Percentiles rank a stretch among this genome's conserved stretches.
These are phyloP conservation scores for Caenorhabditis sp. DNA, from an alignment of 2,888 invertebrate genomes.

Conservation along the genomic window DNA sequence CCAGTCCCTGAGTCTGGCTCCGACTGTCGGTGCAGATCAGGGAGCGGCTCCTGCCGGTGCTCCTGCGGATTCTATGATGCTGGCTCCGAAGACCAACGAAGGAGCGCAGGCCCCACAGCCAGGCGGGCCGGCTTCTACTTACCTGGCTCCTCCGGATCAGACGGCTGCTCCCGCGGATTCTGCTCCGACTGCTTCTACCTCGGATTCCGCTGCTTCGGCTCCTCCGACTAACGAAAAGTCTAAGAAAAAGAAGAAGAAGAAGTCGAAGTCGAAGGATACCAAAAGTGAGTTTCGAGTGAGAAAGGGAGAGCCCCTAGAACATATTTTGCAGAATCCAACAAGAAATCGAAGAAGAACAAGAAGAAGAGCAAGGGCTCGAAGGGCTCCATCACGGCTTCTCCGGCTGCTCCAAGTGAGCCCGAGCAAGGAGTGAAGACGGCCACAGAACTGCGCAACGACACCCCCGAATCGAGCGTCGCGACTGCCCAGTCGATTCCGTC, in stretches of 20 bases:
- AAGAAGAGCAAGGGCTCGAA: constrained; percentile 30
- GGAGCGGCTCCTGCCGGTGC: background rate
- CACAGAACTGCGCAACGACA: constrained; percentile 12
- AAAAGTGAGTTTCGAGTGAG: constrained; percentile 2
- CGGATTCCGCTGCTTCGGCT: constrained; percentile 1
- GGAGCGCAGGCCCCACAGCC: background rate
- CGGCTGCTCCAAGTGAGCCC: constrained; percentile 11
- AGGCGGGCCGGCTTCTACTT: background rate
- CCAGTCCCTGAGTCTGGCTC: constrained; percentile 2
- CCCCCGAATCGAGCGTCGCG: constrained; percentile 34
- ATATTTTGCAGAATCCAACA: background rate
- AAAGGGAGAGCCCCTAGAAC: background rate
- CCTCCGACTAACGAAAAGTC: constrained; percentile 9
- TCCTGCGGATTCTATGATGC: background rate
- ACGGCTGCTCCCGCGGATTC: background rate
- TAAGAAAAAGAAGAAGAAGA: constrained; percentile 24
- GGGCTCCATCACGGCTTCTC: too few relatives aligned
- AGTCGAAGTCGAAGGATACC: constrained; percentile 13
- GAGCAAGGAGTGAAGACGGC: constrained; percentile 2
- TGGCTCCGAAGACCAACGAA: constrained; percentile 3
- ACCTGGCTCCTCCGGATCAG: background rate
- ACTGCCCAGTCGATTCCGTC: constrained; percentile 23
- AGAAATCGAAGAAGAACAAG: constrained; percentile 19
- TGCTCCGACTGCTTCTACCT: background rate
- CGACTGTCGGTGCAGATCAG: background rate